phyloP scores from a whole-genome alignment of 2,113 vertebrate species.

The Oncorhynchus clarkii region DNA sequence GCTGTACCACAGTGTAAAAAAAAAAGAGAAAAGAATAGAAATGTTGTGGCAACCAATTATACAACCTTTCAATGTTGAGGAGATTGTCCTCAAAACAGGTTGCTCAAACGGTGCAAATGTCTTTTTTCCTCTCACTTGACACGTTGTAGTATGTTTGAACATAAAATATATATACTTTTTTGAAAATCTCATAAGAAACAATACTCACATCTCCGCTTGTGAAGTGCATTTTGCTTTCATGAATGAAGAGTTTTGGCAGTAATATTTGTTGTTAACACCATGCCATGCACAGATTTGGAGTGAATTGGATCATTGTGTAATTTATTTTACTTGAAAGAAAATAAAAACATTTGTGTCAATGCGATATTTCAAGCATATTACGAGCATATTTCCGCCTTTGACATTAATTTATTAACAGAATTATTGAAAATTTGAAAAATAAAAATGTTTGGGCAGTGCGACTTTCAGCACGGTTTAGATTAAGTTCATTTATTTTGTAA shows the following conservation, averaged over 20 bases:
- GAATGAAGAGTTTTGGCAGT: constrained; percentile 64
- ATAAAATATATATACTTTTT: constrained; percentile 51
- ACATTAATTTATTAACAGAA: constrained; percentile 81
- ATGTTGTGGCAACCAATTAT: constrained; percentile 82
- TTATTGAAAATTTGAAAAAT: constrained; percentile 41
- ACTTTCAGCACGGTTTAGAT: constrained; percentile 70
- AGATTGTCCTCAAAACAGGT: constrained; percentile 85
- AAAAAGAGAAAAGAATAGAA: constrained; percentile 44
- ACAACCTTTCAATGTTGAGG: constrained; percentile 85
- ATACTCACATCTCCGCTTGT: constrained; percentile 83
- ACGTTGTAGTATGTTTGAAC: constrained; percentile 84
- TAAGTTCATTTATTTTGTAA: constrained; percentile 80
- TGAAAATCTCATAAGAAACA: constrained; percentile 71
- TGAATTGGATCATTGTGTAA: constrained; percentile 73
- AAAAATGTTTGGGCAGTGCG: constrained; percentile 57
- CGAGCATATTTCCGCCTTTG: constrained; percentile 82
- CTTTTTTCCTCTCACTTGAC: constrained; percentile 83
- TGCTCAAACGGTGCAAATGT: constrained; percentile 72
- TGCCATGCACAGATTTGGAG: constrained; percentile 72
- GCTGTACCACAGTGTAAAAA: constrained; percentile 98
- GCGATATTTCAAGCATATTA: too few relatives aligned
- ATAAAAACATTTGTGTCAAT: constrained; percentile 47
- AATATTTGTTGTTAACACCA: constrained; percentile 62
- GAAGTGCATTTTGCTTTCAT: constrained; percentile 74
- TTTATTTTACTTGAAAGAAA: constrained; percentile 80